These are phyloP conservation scores for Sebastes kiyomatsui DNA, from an alignment of 2,797 vertebrate species.

Conservation along the genomic window DNA sequence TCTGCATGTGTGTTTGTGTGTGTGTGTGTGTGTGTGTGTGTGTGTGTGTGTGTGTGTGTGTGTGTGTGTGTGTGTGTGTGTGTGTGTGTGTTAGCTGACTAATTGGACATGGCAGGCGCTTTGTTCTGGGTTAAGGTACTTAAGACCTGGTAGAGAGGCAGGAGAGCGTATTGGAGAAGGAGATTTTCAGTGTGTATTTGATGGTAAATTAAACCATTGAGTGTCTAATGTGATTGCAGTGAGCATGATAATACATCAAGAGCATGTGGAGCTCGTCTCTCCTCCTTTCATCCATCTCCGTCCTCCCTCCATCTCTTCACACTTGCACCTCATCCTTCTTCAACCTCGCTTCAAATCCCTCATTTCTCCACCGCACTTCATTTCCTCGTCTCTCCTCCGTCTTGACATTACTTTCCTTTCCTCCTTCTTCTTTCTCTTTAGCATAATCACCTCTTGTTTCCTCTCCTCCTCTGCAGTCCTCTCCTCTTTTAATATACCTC, in stretches of 20 bases:
- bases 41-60: too few relatives aligned
- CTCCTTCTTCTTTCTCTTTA: not conserved
- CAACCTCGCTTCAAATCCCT: constrained; percentile 7
- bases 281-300: constrained; percentile 52
- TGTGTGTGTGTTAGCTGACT: constrained; percentile 14
- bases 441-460: constrained; percentile 18
- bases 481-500: constrained; percentile 7
- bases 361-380: constrained; percentile 7
- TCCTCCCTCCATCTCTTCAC: constrained; percentile 40
- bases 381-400: constrained; percentile 24
- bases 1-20: not conserved
- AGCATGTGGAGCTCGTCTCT: constrained; percentile 24
- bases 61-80: too few relatives aligned
- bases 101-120: constrained; percentile 55
- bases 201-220: constrained; percentile 54
- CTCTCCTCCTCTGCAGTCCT: constrained; percentile 4
- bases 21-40: too few relatives aligned
- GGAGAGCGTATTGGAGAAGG: not conserved
- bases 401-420: constrained; percentile 5
- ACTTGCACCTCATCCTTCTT: constrained; percentile 44
- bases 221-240: constrained; percentile 58
- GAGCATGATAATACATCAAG: constrained; percentile 53
- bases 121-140: constrained; percentile 55
- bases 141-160: constrained; percentile 22
- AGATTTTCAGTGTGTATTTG: constrained; percentile 27